phyloP scores from a whole-genome alignment of 2,797 vertebrate genomes.

The Tauraco hartlaubi region DNA sequence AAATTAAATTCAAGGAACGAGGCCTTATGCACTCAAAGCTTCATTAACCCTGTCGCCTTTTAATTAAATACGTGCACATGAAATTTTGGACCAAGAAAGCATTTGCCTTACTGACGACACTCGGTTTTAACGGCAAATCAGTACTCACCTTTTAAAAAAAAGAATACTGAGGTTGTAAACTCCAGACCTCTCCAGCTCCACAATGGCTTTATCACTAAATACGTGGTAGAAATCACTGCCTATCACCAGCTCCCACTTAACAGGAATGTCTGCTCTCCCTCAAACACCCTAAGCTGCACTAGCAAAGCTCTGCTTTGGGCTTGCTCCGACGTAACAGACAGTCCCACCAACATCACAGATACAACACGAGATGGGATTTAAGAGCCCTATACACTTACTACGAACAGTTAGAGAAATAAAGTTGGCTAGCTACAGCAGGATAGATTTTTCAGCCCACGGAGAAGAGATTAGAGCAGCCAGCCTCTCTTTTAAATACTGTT shows the following conservation, averaged over 20 bases:
- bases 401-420: neutral
- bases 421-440: neutral
- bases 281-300: neutral
- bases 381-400: neutral
- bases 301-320: neutral
- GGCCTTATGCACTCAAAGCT: conserved; percentile 74
- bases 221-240: neutral
- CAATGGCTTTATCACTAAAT: conserved; percentile 11
- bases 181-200: neutral
- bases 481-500: conserved; percentile 11
- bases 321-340: neutral
- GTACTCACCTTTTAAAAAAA: neutral
- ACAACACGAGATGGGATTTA: neutral
- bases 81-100: conserved; percentile 42
- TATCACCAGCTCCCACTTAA: neutral
- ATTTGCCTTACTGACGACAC: neutral
- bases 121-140: neutral
- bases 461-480: conserved; percentile 35
- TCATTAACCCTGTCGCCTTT: conserved; percentile 73
- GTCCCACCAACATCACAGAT: neutral
- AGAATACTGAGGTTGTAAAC: neutral
- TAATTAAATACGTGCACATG: conserved; percentile 74
- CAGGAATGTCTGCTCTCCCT: neutral
- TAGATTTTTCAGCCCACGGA: neutral
- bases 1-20: conserved; percentile 73